Conservation (phyloP, 2,113 vertebrate species). For the Amblyopsis rosae region DNA sequence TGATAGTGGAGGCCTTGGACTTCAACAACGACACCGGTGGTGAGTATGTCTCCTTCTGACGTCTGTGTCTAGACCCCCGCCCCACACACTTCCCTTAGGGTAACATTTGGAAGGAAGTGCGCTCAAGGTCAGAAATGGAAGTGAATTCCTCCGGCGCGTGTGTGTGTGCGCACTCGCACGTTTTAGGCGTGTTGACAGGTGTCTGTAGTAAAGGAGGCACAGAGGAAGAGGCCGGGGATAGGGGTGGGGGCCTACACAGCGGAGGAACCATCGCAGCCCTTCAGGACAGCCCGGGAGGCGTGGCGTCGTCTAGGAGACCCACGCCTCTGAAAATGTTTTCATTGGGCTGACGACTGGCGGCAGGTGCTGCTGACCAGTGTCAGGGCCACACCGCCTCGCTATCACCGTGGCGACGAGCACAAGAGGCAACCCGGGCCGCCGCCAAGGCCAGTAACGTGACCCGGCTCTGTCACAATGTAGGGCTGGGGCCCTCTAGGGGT, state of each 20-base stretch:
- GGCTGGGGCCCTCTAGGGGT: constrained; percentile 12
- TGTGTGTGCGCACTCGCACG: constrained; percentile 38
- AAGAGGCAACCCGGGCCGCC: constrained; percentile 44
- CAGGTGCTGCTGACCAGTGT: constrained; percentile 70
- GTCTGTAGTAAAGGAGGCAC: constrained; percentile 57
- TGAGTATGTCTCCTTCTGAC: constrained; percentile 75
- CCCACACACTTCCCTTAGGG: constrained; percentile 2
- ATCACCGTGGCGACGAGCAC: constrained; percentile 57
- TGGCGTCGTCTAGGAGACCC: constrained; percentile 24
- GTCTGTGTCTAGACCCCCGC: constrained; percentile 25
- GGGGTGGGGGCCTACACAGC: constrained; percentile 33
- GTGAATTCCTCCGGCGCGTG: constrained; percentile 58
- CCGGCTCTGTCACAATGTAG: constrained; percentile 29
- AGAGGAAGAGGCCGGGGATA: constrained; percentile 56
- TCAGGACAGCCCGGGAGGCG: constrained; percentile 12
- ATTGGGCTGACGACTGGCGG: constrained; percentile 71
- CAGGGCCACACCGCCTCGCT: constrained; percentile 61
- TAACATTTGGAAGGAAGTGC: constrained; percentile 39
- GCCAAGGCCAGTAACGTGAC: not conserved
- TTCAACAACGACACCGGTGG: constrained; percentile 87
- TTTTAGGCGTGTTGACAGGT: constrained; percentile 74
- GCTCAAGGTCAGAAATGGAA: constrained; percentile 63
- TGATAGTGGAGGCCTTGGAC: constrained; percentile 96
- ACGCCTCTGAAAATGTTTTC: constrained; percentile 75
- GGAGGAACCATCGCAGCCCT: constrained; percentile 33